phyloP scores from a whole-genome alignment of 2,797 vertebrate genomes.

The Phoebastria nigripes region DNA sequence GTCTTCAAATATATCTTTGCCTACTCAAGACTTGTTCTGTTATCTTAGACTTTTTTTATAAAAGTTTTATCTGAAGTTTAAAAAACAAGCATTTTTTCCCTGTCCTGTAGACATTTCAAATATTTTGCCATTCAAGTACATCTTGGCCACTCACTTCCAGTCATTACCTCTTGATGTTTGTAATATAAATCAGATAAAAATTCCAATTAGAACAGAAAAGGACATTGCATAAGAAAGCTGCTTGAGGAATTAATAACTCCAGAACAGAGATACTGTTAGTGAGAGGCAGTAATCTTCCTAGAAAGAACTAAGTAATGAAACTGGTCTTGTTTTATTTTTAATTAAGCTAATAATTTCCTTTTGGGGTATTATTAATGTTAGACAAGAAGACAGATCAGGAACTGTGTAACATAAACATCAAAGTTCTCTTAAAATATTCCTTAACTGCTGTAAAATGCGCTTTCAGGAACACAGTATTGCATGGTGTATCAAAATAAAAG shows the following conservation, averaged over 20 bases:
- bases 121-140: neutral
- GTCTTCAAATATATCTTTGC: neutral
- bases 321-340: neutral
- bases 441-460: neutral
- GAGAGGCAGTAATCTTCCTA: neutral
- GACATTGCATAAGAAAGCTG: neutral
- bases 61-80: neutral
- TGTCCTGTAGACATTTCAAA: neutral
- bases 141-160: neutral
- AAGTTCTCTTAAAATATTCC: neutral
- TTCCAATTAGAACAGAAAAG: neutral
- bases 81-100: neutral
- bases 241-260: neutral
- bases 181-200: neutral
- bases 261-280: neutral
- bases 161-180: neutral
- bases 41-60: neutral
- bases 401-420: neutral
- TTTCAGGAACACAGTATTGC: neutral
- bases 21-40: neutral
- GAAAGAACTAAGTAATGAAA: neutral
- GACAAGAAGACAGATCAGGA: neutral
- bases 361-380: neutral
- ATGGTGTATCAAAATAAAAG: neutral
- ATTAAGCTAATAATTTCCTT: neutral